These are phyloP conservation scores for Drosophila rellima DNA, from an alignment of 2,888 invertebrate genomes.

Conservation along the genomic window DNA sequence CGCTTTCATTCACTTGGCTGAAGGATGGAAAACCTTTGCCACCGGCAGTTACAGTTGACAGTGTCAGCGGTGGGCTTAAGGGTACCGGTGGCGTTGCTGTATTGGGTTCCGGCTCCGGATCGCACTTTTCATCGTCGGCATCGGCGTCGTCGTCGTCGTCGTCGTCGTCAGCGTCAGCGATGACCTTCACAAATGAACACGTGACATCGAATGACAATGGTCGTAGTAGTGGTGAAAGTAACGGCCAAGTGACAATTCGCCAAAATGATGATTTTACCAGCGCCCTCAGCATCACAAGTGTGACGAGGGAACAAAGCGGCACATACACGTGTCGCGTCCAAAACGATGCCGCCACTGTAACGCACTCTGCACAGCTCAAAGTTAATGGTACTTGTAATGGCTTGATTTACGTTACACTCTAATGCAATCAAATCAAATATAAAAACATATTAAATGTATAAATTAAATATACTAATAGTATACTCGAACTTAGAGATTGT, in stretches of 20 bases:
- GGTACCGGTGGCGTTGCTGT: slow-evolving; percentile 82
- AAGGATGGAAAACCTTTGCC: slow-evolving; percentile 87
- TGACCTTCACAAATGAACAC: slow-evolving; percentile 36
- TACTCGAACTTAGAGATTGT: neutral
- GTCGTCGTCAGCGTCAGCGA: slow-evolving; percentile 35
- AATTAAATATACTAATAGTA: neutral
- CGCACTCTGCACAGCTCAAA: slow-evolving; percentile 88
- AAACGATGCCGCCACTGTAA: slow-evolving; percentile 88
- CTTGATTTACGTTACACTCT: slow-evolving; percentile 24
- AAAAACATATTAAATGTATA: neutral
- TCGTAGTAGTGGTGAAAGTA: slow-evolving; percentile 83
- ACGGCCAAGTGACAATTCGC: slow-evolving; percentile 87
- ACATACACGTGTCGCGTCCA: slow-evolving; percentile 88
- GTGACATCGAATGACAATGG: slow-evolving; percentile 80
- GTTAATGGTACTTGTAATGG: slow-evolving; percentile 87
- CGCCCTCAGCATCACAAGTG: slow-evolving; percentile 88
- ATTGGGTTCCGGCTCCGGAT: slow-evolving; percentile 53
- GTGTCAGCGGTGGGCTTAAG: slow-evolving; percentile 76
- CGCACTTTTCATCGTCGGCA: slow-evolving; percentile 42
- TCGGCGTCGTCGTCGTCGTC: slow-evolving; percentile 19
- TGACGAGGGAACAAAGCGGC: slow-evolving; percentile 87
- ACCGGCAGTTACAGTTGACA: slow-evolving; percentile 70
- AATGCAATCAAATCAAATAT: neutral
- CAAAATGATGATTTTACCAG: slow-evolving; percentile 88
- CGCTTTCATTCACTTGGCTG: slow-evolving; percentile 88